Conservation (phyloP, 2,888 invertebrate species). For the Tridacna crocea region DNA sequence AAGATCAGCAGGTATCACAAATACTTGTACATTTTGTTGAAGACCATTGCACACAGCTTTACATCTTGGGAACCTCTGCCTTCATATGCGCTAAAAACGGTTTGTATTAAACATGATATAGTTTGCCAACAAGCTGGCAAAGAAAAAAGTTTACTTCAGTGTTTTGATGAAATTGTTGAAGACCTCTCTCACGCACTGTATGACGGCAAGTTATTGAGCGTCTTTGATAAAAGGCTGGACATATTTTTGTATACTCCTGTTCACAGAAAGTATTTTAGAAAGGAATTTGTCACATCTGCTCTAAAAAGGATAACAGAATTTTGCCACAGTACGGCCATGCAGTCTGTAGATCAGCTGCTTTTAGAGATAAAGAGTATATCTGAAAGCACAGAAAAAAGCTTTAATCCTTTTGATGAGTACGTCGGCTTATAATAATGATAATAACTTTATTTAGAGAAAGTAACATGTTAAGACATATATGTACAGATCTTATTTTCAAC, state of each 20-base stretch:
- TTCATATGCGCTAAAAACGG: neutral
- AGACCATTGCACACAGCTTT: neutral
- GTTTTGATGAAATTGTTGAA: neutral
- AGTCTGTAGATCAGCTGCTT: no score
- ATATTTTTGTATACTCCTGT: neutral
- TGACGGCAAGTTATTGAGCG: neutral
- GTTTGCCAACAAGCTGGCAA: neutral
- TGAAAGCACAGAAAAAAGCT: no score
- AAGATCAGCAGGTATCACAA: conserved; percentile 5
- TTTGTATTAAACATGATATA: conserved; percentile 13
- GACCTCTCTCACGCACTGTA: neutral
- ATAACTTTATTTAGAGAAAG: no score
- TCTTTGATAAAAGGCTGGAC: neutral
- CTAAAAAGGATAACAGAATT: no score
- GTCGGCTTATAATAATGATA: no score
- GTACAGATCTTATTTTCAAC: no score
- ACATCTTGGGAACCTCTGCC: neutral
- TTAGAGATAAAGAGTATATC: no score
- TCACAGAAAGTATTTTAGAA: no score
- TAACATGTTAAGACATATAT: no score
- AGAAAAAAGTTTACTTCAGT: neutral
- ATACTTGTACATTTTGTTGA: conserved; percentile 1
- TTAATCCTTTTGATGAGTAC: no score
- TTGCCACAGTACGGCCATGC: no score
- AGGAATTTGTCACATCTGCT: no score